These are phyloP conservation scores for Galeopsomyia nigrocyanea DNA, from an alignment of 2,888 invertebrate genomes.

Conservation along the genomic window DNA sequence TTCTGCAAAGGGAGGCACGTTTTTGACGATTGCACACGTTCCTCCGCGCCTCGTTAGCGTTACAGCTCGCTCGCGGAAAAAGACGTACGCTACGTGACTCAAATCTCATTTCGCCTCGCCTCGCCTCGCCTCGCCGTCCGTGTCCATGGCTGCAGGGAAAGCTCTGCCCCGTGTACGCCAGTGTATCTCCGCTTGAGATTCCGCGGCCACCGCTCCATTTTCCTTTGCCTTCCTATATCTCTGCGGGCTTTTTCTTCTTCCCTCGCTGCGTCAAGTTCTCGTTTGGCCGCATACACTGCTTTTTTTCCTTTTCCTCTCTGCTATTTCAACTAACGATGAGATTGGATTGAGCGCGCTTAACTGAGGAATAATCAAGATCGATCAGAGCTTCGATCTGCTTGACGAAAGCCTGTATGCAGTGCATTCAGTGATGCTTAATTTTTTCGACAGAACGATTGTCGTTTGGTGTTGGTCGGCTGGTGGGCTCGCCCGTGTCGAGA, in stretches of 20 bases:
- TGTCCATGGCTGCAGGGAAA: constrained; percentile 34
- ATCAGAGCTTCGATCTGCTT: too few relatives aligned
- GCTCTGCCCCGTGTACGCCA: constrained; percentile 33
- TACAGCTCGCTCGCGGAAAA: constrained; percentile 54
- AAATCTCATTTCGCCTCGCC: constrained; percentile 59
- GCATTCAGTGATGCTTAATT: constrained; percentile 33
- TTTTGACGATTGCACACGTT: constrained; percentile 53
- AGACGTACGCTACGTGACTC: constrained; percentile 63
- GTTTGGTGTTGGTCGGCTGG: constrained; percentile 86
- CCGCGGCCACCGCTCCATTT: constrained; percentile 16
- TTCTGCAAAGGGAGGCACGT: constrained; percentile 14
- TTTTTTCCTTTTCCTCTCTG: constrained; percentile 3
- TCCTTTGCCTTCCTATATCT: not conserved
- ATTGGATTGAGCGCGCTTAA: not conserved
- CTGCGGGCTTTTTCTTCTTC: not conserved
- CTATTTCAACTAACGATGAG: not conserved
- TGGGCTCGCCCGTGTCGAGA: constrained; percentile 69
- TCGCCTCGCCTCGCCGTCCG: constrained; percentile 47
- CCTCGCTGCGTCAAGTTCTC: not conserved
- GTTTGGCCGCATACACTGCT: not conserved
- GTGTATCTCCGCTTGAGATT: constrained; percentile 48
- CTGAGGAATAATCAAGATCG: not conserved
- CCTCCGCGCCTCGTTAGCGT: constrained; percentile 55
- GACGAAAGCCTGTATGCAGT: too few relatives aligned
- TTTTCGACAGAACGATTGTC: constrained; percentile 80